A percentile compares a stretch with the other conserved stretches of the same genome.
Evolutionary conservation across 2,888 invertebrate species (phyloP).

Genomic region (Diplolepis rosae): DNA sequence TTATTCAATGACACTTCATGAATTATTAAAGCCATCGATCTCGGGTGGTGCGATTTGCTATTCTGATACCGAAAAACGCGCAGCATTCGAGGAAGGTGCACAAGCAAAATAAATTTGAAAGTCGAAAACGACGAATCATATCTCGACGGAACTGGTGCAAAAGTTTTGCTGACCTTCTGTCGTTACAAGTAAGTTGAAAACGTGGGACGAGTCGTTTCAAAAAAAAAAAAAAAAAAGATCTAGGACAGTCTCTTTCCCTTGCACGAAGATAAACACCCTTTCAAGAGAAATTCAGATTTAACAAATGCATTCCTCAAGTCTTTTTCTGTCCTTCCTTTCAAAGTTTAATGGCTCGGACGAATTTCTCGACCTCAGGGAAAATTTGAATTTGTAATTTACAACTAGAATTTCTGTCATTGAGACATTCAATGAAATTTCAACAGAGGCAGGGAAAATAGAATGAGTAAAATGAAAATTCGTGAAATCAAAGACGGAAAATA

Average conservation of each 20-base stretch:
- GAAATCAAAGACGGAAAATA: too few species aligned
- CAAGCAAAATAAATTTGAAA: conserved; percentile 12
- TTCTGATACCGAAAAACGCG: neutral
- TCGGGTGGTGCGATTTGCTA: conserved; percentile 13
- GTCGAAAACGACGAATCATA: neutral
- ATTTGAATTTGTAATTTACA: neutral
- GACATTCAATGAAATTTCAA: neutral
- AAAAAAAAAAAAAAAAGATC: neutral
- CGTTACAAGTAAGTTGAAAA: neutral
- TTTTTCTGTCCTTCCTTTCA: neutral
- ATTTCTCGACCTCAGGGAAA: neutral
- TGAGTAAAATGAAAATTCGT: too few species aligned
- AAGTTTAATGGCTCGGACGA: neutral
- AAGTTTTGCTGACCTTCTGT: conserved; percentile 5
- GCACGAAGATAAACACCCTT: conserved; percentile 3
- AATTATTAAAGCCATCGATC: conserved; percentile 29
- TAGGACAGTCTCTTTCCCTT: neutral
- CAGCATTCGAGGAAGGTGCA: neutral
- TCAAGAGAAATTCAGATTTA: neutral
- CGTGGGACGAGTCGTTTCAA: neutral
- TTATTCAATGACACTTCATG: conserved; percentile 30
- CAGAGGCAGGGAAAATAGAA: too few species aligned
- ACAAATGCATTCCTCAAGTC: conserved; percentile 11
- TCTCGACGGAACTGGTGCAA: neutral
- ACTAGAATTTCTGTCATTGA: neutral